phyloP scores from a whole-genome alignment of 2,113 vertebrate species.

The Hippocampus barbouri region DNA sequence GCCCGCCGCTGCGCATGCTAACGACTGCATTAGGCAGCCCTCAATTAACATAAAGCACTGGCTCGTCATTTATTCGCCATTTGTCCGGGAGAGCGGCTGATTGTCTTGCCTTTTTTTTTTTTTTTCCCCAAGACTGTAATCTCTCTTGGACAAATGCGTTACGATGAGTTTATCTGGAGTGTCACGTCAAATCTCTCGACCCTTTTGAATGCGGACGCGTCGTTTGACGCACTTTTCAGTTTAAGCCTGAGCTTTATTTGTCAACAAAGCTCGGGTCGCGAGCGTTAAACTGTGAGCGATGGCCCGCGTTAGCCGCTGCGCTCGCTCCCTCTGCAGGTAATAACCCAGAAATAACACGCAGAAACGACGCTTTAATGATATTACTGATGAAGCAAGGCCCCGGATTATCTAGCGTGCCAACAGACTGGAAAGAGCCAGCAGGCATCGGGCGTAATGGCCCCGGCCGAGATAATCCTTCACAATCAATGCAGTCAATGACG shows the following conservation, averaged over 20 bases:
- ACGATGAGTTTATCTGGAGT: conserved; percentile 35
- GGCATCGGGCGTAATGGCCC: conserved; percentile 53
- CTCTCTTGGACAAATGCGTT: conserved; percentile 44
- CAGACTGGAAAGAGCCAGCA: conserved; percentile 64
- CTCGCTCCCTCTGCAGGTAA: conserved; percentile 63
- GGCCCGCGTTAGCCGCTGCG: conserved; percentile 48
- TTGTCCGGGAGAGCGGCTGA: conserved; percentile 51
- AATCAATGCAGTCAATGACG: conserved; percentile 67
- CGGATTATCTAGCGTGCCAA: conserved; percentile 53
- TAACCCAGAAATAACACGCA: conserved; percentile 72
- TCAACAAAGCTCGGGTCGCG: conserved; percentile 52
- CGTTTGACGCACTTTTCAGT: conserved; percentile 28
- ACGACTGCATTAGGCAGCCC: conserved; percentile 64
- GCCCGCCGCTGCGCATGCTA: conserved; percentile 59
- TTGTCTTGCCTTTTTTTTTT: conserved; percentile 53
- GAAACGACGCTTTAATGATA: conserved; percentile 69
- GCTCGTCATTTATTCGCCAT: conserved; percentile 52
- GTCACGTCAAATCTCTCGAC: conserved; percentile 37
- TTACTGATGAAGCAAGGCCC: conserved; percentile 67
- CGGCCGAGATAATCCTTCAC: conserved; percentile 55
- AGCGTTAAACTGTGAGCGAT: conserved; percentile 57
- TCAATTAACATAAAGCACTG: conserved; percentile 64
- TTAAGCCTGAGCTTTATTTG: conserved; percentile 53
- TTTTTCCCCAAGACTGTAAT: conserved; percentile 58
- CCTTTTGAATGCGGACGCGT: conserved; percentile 18